Evolutionary conservation across 1,140 invertebrate species (phyloP).

Genomic region (Polyergus mexicanus): DNA sequence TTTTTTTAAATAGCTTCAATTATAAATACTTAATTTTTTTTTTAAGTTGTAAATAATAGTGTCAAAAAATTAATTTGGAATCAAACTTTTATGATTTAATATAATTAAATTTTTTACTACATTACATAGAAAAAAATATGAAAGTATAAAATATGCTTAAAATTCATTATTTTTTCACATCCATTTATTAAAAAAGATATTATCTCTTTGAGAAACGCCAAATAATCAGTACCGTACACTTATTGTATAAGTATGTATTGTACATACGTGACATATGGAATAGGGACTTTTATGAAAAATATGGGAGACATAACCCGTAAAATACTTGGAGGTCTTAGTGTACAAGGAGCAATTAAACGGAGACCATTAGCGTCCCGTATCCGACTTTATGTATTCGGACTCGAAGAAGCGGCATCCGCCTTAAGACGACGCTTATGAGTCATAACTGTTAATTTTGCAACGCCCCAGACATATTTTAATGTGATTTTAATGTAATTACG

Average conservation of each 20-base stretch:
- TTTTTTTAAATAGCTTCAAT: too few species aligned
- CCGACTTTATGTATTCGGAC: constrained; percentile 42
- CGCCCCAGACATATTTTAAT: constrained; percentile 45
- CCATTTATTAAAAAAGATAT: constrained; percentile 15
- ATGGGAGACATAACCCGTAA: constrained; percentile 18
- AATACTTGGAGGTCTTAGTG: neutral
- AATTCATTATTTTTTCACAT: neutral
- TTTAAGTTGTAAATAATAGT: too few species aligned
- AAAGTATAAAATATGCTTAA: neutral
- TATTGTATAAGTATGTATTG: constrained; percentile 2
- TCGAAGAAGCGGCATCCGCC: constrained; percentile 18
- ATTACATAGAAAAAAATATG: neutral
- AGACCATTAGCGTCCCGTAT: constrained; percentile 39
- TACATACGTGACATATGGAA: neutral
- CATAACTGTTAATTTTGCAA: constrained; percentile 57
- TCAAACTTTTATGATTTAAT: neutral
- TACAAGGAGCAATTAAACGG: constrained; percentile 45
- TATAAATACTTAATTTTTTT: too few species aligned
- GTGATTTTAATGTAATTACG: constrained; percentile 57
- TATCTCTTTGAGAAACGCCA: neutral
- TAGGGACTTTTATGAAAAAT: neutral
- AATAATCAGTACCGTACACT: constrained; percentile 4
- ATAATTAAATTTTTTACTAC: constrained; percentile 2
- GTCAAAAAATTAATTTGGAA: neutral
- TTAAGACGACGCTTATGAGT: constrained; percentile 35